phyloP scores from a whole-genome alignment of 1,140 invertebrate genomes.

The Ips typographus region DNA sequence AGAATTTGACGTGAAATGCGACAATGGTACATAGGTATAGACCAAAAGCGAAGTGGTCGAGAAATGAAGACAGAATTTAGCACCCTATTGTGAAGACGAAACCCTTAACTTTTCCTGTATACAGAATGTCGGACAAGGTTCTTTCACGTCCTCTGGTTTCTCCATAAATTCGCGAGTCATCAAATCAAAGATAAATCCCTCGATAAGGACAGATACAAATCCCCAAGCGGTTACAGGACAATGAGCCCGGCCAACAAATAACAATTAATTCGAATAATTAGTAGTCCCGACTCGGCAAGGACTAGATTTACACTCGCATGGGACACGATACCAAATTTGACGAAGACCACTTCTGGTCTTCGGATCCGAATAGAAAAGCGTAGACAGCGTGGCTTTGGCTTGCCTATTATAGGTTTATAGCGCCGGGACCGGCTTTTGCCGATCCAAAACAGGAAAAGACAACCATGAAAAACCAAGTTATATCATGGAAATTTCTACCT shows the following conservation, averaged over 20 bases:
- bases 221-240: slow-evolving; percentile 22
- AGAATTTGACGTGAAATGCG: too few relatives aligned
- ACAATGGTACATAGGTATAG: too few relatives aligned
- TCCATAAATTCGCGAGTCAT: slow-evolving; percentile 27
- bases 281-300: slow-evolving; percentile 45
- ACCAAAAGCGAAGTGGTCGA: too few relatives aligned
- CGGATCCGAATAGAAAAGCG: slow-evolving; percentile 51
- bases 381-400: slow-evolving; percentile 52
- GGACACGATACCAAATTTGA: slow-evolving; percentile 51
- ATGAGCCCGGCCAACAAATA: slow-evolving; percentile 42
- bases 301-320: slow-evolving; percentile 49
- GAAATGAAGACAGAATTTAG: slow-evolving; percentile 20
- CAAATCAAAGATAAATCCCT: slow-evolving; percentile 34
- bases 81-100: slow-evolving; percentile 22
- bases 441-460: slow-evolving; percentile 47
- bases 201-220: slow-evolving; percentile 34
- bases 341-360: slow-evolving; percentile 48
- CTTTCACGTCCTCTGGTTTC: slow-evolving; percentile 24
- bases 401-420: slow-evolving; percentile 53
- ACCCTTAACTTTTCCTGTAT: slow-evolving; percentile 13
- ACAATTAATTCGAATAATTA: slow-evolving; percentile 53
- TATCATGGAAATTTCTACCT: slow-evolving; percentile 46
- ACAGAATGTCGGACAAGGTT: slow-evolving; percentile 29
- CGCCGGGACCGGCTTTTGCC: slow-evolving; percentile 40
- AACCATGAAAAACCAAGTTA: slow-evolving; percentile 47